Evolutionary conservation across 2,888 invertebrate species (phyloP).

Genomic region (Sceliomorpha sp.): DNA sequence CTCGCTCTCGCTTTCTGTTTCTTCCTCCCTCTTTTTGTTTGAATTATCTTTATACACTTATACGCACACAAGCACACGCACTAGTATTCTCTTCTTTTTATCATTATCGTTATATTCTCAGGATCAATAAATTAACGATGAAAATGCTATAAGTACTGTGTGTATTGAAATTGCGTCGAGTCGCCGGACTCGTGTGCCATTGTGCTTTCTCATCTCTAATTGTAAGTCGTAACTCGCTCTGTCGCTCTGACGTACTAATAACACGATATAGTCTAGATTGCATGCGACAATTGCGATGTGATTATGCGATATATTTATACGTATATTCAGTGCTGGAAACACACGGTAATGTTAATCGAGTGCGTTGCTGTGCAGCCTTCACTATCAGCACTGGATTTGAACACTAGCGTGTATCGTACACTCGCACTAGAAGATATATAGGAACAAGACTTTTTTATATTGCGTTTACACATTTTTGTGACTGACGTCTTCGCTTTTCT

Average conservation of each 20-base stretch:
- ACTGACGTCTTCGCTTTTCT: slow-evolving; percentile 4
- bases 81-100: slow-evolving; percentile 16
- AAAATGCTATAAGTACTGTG: slow-evolving; percentile 78
- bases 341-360: slow-evolving; percentile 17
- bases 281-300: slow-evolving; percentile 36
- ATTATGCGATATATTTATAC: slow-evolving; percentile 48
- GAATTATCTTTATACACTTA: slow-evolving; percentile 39
- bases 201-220: slow-evolving; percentile 20
- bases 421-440: slow-evolving; percentile 69
- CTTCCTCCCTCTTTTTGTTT: slow-evolving; percentile 20
- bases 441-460: slow-evolving; percentile 70
- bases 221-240: slow-evolving; percentile 17
- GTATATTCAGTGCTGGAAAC: slow-evolving; percentile 24
- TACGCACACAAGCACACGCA: slow-evolving; percentile 14
- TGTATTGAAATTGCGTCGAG: slow-evolving; percentile 54
- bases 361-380: slow-evolving; percentile 17
- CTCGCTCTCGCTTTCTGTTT: slow-evolving; percentile 48
- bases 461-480: slow-evolving; percentile 8
- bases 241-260: neutral
- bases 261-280: slow-evolving; percentile 35
- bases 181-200: slow-evolving; percentile 16
- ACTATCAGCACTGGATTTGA: slow-evolving; percentile 17
- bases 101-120: slow-evolving; percentile 59
- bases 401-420: slow-evolving; percentile 19
- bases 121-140: slow-evolving; percentile 76